Evolutionary conservation across 2,888 invertebrate species (phyloP).

Genomic region (Phengaris alcon): DNA sequence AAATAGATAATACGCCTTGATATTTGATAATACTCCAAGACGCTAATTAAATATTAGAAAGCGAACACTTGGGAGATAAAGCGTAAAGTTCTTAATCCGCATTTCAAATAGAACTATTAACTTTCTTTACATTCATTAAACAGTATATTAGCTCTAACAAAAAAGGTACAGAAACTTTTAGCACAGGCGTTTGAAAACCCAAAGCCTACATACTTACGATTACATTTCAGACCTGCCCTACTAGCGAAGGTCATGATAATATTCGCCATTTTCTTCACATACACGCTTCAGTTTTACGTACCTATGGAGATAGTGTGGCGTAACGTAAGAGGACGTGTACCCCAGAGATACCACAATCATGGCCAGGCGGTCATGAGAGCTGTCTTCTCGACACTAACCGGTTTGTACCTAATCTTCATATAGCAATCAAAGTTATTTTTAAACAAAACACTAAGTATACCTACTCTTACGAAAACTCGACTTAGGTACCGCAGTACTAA

Average conservation of each 20-base stretch:
- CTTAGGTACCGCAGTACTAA: too few species aligned
- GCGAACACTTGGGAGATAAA: not conserved
- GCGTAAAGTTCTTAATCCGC: constrained; percentile 1
- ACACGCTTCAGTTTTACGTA: constrained; percentile 95
- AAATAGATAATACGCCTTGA: not conserved
- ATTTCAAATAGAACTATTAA: not conserved
- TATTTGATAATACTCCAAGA: constrained; percentile 2
- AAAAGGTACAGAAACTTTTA: not conserved
- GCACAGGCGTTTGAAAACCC: not conserved
- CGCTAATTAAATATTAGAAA: not conserved
- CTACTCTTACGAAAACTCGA: too few species aligned
- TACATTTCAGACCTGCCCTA: constrained; percentile 82
- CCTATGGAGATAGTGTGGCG: constrained; percentile 95
- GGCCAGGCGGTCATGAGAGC: constrained; percentile 65
- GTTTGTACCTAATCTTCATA: constrained; percentile 44
- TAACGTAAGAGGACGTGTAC: constrained; percentile 74
- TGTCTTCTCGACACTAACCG: constrained; percentile 65
- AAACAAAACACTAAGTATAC: too few species aligned
- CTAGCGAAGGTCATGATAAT: constrained; percentile 90
- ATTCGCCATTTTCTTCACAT: constrained; percentile 93
- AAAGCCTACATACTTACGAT: not conserved
- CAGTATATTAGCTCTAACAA: not conserved
- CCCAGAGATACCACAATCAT: constrained; percentile 58
- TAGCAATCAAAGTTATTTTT: too few species aligned
- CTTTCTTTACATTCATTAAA: not conserved